A percentile compares a stretch with the other conserved stretches of the same genome.
Evolutionary conservation across 2,888 invertebrate species (phyloP).

Genomic region (Podabrus alpinus): DNA sequence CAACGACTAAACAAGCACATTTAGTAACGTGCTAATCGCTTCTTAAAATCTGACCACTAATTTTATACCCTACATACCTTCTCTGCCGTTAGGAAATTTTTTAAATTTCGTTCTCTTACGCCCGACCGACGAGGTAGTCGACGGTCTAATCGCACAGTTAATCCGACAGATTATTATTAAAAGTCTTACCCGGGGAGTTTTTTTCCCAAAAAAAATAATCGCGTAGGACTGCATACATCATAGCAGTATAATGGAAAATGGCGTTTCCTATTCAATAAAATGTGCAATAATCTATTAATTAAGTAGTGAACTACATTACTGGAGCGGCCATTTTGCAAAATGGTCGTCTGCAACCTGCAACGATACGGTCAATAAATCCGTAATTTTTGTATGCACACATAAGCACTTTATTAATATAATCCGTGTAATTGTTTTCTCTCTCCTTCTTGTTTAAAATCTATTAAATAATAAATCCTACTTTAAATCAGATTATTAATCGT

Average conservation of each 20-base stretch:
- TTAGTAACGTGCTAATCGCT: slow-evolving; percentile 35
- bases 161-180: background rate
- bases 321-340: slow-evolving; percentile 29
- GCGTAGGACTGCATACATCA: background rate
- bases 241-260: background rate
- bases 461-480: slow-evolving; percentile 17
- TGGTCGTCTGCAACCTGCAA: slow-evolving; percentile 12
- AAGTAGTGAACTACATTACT: slow-evolving; percentile 22
- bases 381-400: slow-evolving; percentile 13
- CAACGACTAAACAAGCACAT: slow-evolving; percentile 44
- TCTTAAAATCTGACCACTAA: slow-evolving; percentile 35
- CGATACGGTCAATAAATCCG: slow-evolving; percentile 21
- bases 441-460: slow-evolving; percentile 4
- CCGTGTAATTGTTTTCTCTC: slow-evolving; percentile 25
- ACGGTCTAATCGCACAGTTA: background rate
- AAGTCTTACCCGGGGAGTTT: background rate
- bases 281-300: slow-evolving; percentile 13
- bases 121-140: background rate
- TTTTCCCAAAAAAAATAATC: background rate
- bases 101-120: background rate
- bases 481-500: slow-evolving; percentile 8
- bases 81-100: background rate
- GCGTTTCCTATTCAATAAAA: background rate
- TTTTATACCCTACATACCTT: slow-evolving; percentile 23
- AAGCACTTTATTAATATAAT: slow-evolving; percentile 24